These are phyloP conservation scores for Rhizomys pruinosus DNA, from an alignment of 2,113 vertebrate genomes.

Conservation along the genomic window DNA sequence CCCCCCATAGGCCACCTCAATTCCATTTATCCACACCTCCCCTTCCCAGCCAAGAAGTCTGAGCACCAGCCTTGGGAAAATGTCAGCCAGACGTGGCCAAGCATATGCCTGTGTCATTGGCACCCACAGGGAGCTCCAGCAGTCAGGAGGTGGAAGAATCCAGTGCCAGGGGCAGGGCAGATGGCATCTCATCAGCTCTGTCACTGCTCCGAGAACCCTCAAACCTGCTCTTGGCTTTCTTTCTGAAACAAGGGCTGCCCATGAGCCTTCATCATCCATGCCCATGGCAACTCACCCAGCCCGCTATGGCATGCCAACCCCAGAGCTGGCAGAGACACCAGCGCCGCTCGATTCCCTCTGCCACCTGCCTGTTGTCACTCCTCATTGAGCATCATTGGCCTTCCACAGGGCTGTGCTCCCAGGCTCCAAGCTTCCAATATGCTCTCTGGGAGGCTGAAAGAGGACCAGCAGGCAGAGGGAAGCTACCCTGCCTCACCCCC, in stretches of 20 bases:
- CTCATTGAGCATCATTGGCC: constrained; percentile 60
- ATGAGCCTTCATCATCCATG: constrained; percentile 32
- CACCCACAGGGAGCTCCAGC: constrained; percentile 76
- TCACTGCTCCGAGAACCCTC: constrained; percentile 30
- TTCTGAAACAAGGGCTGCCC: constrained; percentile 42
- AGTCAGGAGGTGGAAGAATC: constrained; percentile 66
- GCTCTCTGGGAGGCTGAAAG: constrained; percentile 68
- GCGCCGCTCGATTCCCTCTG: constrained; percentile 29
- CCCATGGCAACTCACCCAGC: constrained; percentile 69
- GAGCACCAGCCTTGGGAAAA: constrained; percentile 86
- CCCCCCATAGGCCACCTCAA: neutral
- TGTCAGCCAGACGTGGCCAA: constrained; percentile 86
- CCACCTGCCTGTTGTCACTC: constrained; percentile 78
- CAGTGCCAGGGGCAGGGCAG: constrained; percentile 76
- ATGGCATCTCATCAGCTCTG: constrained; percentile 58
- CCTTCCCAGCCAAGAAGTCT: constrained; percentile 62
- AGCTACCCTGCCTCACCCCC: constrained; percentile 38
- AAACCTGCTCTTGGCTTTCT: constrained; percentile 42
- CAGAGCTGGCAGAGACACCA: constrained; percentile 54
- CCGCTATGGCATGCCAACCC: constrained; percentile 39
- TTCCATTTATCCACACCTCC: neutral
- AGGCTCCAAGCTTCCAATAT: constrained; percentile 66
- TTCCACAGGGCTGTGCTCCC: constrained; percentile 62
- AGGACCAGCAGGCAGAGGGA: constrained; percentile 22
- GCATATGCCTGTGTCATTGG: constrained; percentile 84